These are phyloP conservation scores for Halcyon chelicuti DNA, from an alignment of 2,797 vertebrate genomes.

Conservation along the genomic window DNA sequence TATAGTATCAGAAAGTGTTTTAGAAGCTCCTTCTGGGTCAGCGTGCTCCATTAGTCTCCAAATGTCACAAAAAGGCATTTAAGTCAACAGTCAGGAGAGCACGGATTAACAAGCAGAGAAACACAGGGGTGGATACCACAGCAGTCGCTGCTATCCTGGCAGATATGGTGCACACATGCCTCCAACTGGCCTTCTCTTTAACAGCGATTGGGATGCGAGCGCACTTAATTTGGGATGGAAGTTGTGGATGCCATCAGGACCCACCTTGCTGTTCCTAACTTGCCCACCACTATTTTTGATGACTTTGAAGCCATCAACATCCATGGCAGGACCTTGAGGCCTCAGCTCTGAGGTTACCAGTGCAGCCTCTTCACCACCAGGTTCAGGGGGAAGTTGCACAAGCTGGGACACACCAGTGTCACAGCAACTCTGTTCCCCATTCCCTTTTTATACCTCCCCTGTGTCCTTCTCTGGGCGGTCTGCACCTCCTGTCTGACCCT, in stretches of 20 bases:
- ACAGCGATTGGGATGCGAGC: rapidly evolving
- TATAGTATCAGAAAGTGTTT: neutral
- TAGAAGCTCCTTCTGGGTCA: neutral
- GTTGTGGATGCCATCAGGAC: neutral
- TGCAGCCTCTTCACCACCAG: neutral
- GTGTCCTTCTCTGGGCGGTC: neutral
- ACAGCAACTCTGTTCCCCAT: neutral
- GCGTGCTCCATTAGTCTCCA: neutral
- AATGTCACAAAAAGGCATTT: neutral
- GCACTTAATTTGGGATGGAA: neutral
- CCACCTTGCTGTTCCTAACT: neutral
- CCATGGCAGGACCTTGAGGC: neutral
- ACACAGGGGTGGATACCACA: rapidly evolving
- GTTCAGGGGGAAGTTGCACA: neutral
- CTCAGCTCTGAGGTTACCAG: neutral
- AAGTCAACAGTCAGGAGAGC: neutral
- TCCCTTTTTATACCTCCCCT: neutral
- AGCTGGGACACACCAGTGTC: neutral
- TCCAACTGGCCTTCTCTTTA: neutral
- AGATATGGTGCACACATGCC: neutral
- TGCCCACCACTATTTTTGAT: neutral
- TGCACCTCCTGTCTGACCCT: neutral
- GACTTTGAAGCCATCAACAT: neutral
- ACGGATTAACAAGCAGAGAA: neutral
- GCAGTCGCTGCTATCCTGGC: neutral